phyloP scores from a whole-genome alignment of 1,140 invertebrate species.

The Dolichoris vasculosae region DNA sequence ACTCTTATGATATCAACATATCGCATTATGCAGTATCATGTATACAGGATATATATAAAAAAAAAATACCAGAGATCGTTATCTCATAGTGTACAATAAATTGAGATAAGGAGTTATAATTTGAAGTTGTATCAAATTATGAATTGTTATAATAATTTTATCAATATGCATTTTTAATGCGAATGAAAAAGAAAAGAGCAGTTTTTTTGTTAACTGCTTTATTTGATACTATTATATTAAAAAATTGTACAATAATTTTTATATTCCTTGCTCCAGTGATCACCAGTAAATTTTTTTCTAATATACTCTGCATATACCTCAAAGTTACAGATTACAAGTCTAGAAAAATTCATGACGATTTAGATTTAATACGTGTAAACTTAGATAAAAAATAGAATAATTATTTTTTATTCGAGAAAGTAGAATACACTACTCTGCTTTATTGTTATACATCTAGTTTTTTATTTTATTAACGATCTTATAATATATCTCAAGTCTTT shows the following conservation, averaged over 20 bases:
- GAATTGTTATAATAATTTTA: not conserved
- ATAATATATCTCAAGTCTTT: conserved; percentile 41
- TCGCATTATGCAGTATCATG: conserved; percentile 9
- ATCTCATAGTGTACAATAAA: not conserved
- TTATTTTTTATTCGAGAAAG: conserved; percentile 28
- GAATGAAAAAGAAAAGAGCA: not conserved
- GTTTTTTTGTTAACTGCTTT: not conserved
- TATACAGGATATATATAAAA: conserved; percentile 2
- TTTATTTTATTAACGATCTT: conserved; percentile 44
- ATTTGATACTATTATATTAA: not conserved
- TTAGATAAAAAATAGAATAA: conserved; percentile 49
- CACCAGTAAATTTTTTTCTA: not conserved
- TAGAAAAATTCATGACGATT: conserved; percentile 19
- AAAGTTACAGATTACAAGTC: conserved; percentile 39
- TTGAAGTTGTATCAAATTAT: not conserved
- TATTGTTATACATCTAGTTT: conserved; percentile 30
- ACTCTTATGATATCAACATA: not conserved
- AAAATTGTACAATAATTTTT: not conserved
- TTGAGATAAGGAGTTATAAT: not conserved
- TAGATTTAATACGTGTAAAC: conserved; percentile 39
- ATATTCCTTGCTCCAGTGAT: not conserved
- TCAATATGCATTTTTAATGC: not conserved
- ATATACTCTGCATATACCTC: not conserved
- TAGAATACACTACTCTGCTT: conserved; percentile 5
- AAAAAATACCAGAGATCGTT: not conserved